phyloP scores from a whole-genome alignment of 2,888 invertebrate species.

The Rhopalosiphum nymphaeae region DNA sequence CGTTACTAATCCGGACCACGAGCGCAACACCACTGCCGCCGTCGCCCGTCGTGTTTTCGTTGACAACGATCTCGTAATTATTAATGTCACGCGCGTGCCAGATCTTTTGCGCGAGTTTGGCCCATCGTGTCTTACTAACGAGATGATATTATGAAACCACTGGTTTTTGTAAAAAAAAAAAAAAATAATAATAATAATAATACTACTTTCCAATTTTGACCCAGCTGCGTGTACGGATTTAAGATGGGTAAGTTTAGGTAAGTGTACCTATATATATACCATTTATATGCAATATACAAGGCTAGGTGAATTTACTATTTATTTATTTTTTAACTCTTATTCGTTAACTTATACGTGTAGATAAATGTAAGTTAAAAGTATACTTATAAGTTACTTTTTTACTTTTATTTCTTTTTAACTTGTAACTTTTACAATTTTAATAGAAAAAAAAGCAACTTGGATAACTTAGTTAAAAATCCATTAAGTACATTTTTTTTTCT shows the following conservation, averaged over 20 bases:
- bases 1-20: neutral
- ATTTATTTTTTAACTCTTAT: neutral
- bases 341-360: neutral
- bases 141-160: neutral
- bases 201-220: neutral
- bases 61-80: neutral
- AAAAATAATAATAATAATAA: neutral
- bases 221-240: neutral
- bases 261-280: neutral
- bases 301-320: neutral
- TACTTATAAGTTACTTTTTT: neutral
- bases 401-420: neutral
- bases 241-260: neutral
- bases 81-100: neutral
- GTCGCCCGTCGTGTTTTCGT: neutral
- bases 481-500: neutral
- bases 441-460: neutral
- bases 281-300: neutral
- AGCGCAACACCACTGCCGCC: neutral
- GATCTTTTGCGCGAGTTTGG: neutral
- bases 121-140: neutral
- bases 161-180: neutral
- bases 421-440: neutral
- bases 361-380: neutral
- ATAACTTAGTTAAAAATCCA: neutral